Conservation (phyloP, 2,113 vertebrate genomes). For the Archocentrus centrarchus region DNA sequence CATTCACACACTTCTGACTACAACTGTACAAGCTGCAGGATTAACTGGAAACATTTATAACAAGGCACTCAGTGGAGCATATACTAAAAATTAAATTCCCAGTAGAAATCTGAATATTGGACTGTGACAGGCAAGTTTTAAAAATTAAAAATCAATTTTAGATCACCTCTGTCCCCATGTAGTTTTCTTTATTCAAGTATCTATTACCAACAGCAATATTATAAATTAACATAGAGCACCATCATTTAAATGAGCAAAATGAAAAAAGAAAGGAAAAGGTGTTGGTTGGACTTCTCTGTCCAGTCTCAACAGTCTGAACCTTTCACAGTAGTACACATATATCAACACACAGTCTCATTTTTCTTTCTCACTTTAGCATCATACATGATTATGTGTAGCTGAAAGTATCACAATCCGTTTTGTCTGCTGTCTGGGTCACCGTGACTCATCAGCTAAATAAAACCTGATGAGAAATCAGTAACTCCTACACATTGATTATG, state of each 20-base stretch:
- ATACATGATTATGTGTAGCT: background rate
- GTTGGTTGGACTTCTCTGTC: background rate
- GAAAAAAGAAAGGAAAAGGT: background rate
- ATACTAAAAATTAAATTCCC: constrained; percentile 2
- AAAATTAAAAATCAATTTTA: constrained; percentile 25
- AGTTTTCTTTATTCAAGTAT: constrained; percentile 1
- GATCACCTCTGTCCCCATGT: background rate
- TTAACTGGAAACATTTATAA: background rate
- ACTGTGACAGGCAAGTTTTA: constrained; percentile 14
- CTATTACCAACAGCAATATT: constrained; percentile 35
- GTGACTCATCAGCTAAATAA: background rate
- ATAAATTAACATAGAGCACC: constrained; percentile 43
- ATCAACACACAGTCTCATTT: background rate
- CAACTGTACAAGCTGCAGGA: background rate
- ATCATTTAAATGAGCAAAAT: constrained; percentile 19
- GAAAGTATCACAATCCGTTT: background rate
- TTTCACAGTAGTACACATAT: background rate
- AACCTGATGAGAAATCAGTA: background rate
- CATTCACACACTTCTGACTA: background rate
- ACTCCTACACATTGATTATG: background rate
- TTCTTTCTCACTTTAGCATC: background rate
- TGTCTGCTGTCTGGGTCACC: constrained; percentile 1
- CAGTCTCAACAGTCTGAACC: background rate
- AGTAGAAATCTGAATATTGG: constrained; percentile 13
- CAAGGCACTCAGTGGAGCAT: background rate